Evolutionary conservation across 2,888 invertebrate genomes (phyloP).

Genomic region (Gandaritis pyraliata): DNA sequence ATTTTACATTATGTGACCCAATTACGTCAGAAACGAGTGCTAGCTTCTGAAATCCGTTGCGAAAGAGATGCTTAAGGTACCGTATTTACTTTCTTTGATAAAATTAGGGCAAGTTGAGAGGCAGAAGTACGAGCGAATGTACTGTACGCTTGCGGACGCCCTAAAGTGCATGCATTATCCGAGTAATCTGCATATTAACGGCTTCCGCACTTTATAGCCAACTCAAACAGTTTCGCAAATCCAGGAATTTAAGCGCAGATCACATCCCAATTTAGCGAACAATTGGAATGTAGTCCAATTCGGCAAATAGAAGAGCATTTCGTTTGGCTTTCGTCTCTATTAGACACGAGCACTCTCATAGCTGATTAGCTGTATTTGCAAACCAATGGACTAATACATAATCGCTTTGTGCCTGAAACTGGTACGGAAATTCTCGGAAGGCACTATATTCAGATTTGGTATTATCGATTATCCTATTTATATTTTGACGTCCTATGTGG

Average conservation of each 20-base stretch:
- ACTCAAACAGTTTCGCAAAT: constrained; percentile 38
- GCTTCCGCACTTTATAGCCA: constrained; percentile 30
- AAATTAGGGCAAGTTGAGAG: neutral
- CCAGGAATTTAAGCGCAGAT: constrained; percentile 40
- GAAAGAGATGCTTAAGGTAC: neutral
- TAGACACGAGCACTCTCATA: neutral
- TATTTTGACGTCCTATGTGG: neutral
- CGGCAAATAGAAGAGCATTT: constrained; percentile 36
- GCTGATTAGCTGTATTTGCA: neutral
- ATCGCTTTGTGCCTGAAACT: neutral
- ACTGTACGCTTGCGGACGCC: constrained; percentile 7
- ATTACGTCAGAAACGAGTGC: neutral
- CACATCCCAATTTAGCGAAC: constrained; percentile 35
- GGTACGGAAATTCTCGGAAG: neutral
- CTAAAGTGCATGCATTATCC: constrained; percentile 33
- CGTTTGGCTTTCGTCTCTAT: constrained; percentile 20
- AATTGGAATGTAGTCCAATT: constrained; percentile 41
- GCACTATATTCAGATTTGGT: neutral
- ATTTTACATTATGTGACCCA: too few species aligned
- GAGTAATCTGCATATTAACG: constrained; percentile 33
- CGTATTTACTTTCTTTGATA: constrained; percentile 2
- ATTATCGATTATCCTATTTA: neutral
- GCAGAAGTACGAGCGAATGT: neutral
- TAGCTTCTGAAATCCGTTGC: neutral
- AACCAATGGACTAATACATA: neutral